A percentile compares a stretch with the other conserved stretches of the same genome.
phyloP scores from a whole-genome alignment of 2,113 vertebrate species.

The Marmota flaviventris region DNA sequence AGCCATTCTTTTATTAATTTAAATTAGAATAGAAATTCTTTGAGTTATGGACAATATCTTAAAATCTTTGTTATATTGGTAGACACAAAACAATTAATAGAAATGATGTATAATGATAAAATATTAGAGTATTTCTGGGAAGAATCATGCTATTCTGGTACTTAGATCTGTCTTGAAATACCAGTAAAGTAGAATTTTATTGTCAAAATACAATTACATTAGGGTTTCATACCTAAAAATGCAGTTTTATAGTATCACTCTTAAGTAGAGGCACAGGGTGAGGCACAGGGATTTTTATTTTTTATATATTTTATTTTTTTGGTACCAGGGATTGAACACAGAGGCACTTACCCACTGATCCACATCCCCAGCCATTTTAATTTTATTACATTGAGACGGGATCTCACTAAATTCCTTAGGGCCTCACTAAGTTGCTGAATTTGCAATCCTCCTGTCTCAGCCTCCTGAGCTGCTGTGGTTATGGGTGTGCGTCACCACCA shows the following conservation, averaged over 20 bases:
- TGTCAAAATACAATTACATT: not conserved
- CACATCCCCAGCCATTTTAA: too few species aligned
- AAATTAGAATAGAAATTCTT: constrained; percentile 11
- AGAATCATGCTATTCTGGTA: not conserved
- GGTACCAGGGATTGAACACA: too few species aligned
- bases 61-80: not conserved
- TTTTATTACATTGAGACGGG: too few species aligned
- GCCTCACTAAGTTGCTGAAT: too few species aligned
- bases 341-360: too few species aligned
- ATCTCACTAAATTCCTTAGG: too few species aligned
- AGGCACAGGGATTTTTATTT: not conserved
- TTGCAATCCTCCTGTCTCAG: too few species aligned
- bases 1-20: constrained; percentile 8
- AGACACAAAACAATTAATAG: not conserved
- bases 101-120: not conserved
- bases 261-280: not conserved
- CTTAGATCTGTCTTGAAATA: constrained; percentile 27
- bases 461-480: too few species aligned
- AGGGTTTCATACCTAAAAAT: not conserved
- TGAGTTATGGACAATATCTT: not conserved
- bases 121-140: not conserved
- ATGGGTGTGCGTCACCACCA: too few species aligned
- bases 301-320: too few species aligned
- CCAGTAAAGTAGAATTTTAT: constrained; percentile 18
- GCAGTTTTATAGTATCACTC: not conserved